Percentiles rank a stretch among this genome's conserved stretches.
Conservation (phyloP, 2,797 vertebrate species). For the Artibeus jamaicensis region DNA sequence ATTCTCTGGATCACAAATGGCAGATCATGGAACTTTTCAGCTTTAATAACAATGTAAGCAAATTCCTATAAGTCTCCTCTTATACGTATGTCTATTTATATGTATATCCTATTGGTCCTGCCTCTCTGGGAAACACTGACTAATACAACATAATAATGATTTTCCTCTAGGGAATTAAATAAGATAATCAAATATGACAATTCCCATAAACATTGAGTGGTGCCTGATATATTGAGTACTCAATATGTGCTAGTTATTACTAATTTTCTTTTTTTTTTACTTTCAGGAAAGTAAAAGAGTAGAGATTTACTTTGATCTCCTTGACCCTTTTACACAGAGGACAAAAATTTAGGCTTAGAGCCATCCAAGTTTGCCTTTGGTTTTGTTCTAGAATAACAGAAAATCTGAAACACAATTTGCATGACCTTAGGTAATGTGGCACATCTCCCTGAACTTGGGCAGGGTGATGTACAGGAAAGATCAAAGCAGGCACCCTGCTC, state of each 20-base stretch:
- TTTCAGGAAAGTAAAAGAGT: conserved; percentile 8
- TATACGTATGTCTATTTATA: neutral
- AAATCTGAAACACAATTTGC: neutral
- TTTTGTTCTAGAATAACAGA: neutral
- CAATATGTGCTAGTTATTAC: neutral
- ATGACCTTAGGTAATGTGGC: neutral
- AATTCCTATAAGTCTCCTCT: neutral
- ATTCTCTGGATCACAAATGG: neutral
- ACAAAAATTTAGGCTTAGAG: neutral
- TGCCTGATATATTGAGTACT: neutral
- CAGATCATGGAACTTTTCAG: neutral
- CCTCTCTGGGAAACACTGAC: neutral
- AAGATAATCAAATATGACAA: neutral
- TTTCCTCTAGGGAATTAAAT: neutral
- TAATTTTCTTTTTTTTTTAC: neutral
- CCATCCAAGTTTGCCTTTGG: neutral
- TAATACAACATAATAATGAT: neutral
- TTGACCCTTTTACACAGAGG: neutral
- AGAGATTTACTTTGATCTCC: neutral
- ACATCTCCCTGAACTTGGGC: neutral
- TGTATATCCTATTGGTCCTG: neutral
- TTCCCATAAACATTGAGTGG: neutral
- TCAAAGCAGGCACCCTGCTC: neutral
- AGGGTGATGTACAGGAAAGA: neutral
- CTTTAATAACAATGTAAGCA: neutral